A percentile compares a stretch with the other conserved stretches of the same genome.
Evolutionary conservation across 2,113 vertebrate species (phyloP).

Genomic region (Gasterosteus nipponicus): DNA sequence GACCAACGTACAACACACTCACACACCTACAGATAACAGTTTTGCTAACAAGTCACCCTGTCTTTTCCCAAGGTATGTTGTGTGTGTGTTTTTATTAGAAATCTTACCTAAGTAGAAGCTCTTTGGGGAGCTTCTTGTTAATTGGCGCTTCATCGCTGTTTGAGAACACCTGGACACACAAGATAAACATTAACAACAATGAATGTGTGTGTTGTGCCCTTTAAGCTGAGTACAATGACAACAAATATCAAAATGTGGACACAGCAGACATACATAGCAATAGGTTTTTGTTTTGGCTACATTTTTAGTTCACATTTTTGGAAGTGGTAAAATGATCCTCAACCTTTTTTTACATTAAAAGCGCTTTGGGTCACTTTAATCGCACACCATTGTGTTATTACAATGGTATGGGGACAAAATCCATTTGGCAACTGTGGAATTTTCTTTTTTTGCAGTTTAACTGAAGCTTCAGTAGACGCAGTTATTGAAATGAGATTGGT

Average conservation of each 20-base stretch:
- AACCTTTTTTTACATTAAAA: background rate
- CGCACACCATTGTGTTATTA: background rate
- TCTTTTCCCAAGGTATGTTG: constrained; percentile 23
- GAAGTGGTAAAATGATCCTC: background rate
- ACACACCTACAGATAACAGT: constrained; percentile 7
- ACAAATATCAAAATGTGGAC: constrained; percentile 13
- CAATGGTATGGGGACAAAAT: background rate
- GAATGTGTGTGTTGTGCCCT: constrained; percentile 11
- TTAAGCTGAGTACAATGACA: constrained; percentile 7
- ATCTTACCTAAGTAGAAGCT: constrained; percentile 92
- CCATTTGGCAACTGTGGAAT: background rate
- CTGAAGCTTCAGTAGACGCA: background rate
- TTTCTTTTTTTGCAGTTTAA: background rate
- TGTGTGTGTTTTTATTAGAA: constrained; percentile 19
- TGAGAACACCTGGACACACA: constrained; percentile 89
- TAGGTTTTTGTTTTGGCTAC: constrained; percentile 5
- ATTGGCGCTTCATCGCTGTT: constrained; percentile 95
- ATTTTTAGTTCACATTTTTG: background rate
- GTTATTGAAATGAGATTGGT: background rate
- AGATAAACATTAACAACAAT: constrained; percentile 42
- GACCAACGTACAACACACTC: constrained; percentile 20
- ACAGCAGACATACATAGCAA: background rate
- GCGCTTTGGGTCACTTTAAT: background rate
- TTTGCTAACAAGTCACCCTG: constrained; percentile 53
- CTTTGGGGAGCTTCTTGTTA: constrained; percentile 98